Conservation (phyloP, 1,140 invertebrate species). For the Drosophila trapezifrons region DNA sequence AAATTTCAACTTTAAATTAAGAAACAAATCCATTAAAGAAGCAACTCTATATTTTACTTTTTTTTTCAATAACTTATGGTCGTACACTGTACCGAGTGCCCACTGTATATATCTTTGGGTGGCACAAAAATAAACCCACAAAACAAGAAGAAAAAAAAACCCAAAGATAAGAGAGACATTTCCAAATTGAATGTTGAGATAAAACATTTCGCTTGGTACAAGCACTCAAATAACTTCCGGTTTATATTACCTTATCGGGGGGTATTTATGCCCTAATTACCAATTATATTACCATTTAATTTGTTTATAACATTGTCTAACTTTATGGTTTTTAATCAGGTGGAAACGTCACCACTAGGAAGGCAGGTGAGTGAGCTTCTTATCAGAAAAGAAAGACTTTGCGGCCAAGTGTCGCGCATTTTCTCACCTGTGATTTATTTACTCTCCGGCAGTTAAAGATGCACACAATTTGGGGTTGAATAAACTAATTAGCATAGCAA, state of each 20-base stretch:
- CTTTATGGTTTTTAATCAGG: conserved; percentile 19
- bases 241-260: conserved; percentile 12
- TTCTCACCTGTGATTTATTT: conserved; percentile 12
- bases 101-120: conserved; percentile 12
- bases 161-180: conserved; percentile 31
- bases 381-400: conserved; percentile 11
- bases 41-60: no score
- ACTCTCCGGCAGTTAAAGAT: neutral
- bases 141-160: conserved; percentile 7
- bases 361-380: conserved; percentile 18
- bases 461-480: conserved; percentile 6
- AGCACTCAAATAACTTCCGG: conserved; percentile 32
- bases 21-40: no score
- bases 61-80: neutral
- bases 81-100: neutral
- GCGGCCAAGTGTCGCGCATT: no score
- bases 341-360: conserved; percentile 36
- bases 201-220: conserved; percentile 17
- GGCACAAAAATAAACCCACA: conserved; percentile 1
- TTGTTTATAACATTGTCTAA: conserved; percentile 6
- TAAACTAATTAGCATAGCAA: conserved; percentile 29
- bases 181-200: conserved; percentile 32
- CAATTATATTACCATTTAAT: neutral
- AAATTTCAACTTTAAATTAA: no score
- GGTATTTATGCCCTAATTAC: neutral